Evolutionary conservation across 2,113 vertebrate species (phyloP), one percentile per base, ranked within the genome.

Genomic region (Hiodon tergisus): DNA sequence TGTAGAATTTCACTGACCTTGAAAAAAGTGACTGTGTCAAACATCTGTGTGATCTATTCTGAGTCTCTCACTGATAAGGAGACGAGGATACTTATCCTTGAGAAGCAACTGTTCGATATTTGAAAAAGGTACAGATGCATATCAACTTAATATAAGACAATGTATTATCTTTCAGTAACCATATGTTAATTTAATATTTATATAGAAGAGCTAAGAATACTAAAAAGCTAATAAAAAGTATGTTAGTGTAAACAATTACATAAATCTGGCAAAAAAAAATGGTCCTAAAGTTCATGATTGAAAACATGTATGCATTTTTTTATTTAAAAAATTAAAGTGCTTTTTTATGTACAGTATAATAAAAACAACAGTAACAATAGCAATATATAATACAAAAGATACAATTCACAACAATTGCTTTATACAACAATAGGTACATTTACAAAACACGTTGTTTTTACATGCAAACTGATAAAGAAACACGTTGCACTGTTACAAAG

Each of bases 321-420:
- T 89, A 89, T 88, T 90, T 88, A 89, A 86, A 87, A 91, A 90
- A 89, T 89, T 90, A 91, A 91, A 91, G 89, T 92, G 90, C 88
- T 89, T 90, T 31, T 91, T 89, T 89, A 91, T 91, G 80, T 90
- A 89, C 89, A 90, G 79, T 88, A 89, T 86, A 89, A 85, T 89
- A 88, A 89, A 90, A 89, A 90, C 88, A 89, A 89, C 86, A 86
- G 82, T 76, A 85, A 87, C 86, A 86, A 85, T 85, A 87, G 86
- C 87, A 85, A 88, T 84, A 83, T 86, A 88, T 86, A 79, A 84
- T 88, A 91, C 86, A 89, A 90, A 88, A 87, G 86, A 88, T 89
- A 89, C 88, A 87, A 72, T 90, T 88, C 83, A 87, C 86, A 86
- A 88, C 83, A 82, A 79, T 82, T 31, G 31, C 31, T 89, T 87